Percentiles rank a stretch among this genome's conserved stretches.
Evolutionary conservation across 2,888 invertebrate genomes (phyloP).

Genomic region (Alsophila aescularia): DNA sequence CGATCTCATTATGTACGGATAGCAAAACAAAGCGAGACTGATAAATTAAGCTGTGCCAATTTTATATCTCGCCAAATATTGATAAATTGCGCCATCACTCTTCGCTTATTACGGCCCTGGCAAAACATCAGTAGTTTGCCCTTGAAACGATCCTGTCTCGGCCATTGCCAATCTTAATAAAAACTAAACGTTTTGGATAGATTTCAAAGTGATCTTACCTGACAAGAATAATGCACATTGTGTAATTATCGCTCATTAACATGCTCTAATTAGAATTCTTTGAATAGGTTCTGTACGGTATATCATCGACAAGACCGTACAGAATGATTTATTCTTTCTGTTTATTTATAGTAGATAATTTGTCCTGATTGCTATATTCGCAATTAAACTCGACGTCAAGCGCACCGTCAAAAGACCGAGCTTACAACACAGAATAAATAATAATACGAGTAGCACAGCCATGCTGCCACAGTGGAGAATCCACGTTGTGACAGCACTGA

Average conservation of each 20-base stretch:
- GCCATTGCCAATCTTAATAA: conserved; percentile 25
- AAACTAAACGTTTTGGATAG: conserved; percentile 36
- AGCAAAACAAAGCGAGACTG: neutral
- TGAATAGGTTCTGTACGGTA: neutral
- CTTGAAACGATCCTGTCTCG: conserved; percentile 32
- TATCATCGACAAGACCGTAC: no score
- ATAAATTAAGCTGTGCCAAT: conserved; percentile 26
- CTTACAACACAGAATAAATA: no score
- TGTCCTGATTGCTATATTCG: no score
- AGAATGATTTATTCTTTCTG: no score
- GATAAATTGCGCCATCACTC: conserved; percentile 33
- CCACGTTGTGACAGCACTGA: no score
- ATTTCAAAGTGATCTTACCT: conserved; percentile 26
- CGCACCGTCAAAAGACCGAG: no score
- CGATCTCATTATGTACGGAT: neutral
- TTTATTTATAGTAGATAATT: no score
- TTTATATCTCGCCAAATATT: conserved; percentile 33
- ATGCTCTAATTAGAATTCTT: conserved; percentile 9
- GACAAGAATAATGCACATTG: conserved; percentile 2
- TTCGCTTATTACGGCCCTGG: conserved; percentile 27
- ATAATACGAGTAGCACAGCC: no score
- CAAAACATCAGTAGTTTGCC: conserved; percentile 26
- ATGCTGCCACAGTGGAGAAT: no score
- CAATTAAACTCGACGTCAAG: no score
- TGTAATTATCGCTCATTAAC: neutral